Evolutionary conservation across 2,113 vertebrate species (phyloP).

Genomic region (Candoia aspera): DNA sequence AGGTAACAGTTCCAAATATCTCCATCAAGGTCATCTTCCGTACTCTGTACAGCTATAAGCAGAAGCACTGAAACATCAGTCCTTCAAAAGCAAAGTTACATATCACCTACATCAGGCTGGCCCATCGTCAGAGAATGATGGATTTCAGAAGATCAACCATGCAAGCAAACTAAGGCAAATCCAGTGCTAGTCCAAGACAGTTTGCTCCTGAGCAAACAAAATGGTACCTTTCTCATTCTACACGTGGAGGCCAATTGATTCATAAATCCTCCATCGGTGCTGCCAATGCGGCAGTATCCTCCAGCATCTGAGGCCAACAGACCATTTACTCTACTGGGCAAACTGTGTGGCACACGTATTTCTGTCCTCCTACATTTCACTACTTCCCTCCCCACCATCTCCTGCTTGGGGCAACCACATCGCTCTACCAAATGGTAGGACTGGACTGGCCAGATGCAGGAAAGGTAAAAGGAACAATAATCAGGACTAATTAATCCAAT

Average conservation of each 20-base stretch:
- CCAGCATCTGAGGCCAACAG: not conserved
- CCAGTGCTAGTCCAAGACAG: not conserved
- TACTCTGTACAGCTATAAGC: not conserved
- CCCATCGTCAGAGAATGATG: not conserved
- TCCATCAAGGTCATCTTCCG: not conserved
- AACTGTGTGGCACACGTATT: not conserved
- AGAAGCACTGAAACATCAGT: not conserved
- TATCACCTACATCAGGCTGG: not conserved
- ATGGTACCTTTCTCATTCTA: not conserved
- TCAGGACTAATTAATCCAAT: not conserved
- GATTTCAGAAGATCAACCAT: not conserved
- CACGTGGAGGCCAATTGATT: not conserved
- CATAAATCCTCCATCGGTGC: not conserved
- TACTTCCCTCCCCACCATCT: not conserved
- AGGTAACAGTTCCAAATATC: not conserved
- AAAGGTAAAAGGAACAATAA: not conserved
- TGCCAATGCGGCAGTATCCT: not conserved
- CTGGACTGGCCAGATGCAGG: not conserved
- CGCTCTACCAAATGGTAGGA: not conserved
- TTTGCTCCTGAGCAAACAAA: not conserved
- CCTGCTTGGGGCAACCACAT: not conserved
- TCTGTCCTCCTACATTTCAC: not conserved
- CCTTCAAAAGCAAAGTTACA: not conserved
- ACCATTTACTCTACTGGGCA: not conserved
- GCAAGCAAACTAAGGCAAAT: not conserved